phyloP scores from a whole-genome alignment of 2,888 invertebrate species.

The Rotaria macrura region DNA sequence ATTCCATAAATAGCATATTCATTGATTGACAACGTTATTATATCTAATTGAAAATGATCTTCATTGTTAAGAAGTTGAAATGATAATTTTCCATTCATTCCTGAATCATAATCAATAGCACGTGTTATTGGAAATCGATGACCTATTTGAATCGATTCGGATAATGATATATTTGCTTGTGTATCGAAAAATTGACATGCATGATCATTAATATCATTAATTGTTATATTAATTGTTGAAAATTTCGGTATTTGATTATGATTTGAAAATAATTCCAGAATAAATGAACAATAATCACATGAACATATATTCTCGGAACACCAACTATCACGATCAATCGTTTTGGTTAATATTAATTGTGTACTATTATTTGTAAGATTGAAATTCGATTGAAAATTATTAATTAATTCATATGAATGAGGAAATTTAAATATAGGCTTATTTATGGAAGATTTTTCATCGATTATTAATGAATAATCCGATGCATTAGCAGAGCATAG shows the following conservation, averaged over 20 bases:
- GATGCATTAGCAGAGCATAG: background rate
- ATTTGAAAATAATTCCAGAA: background rate
- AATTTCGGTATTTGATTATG: background rate
- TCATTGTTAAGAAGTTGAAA: background rate
- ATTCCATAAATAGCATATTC: background rate
- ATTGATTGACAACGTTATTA: background rate
- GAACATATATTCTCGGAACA: background rate
- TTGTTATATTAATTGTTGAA: background rate
- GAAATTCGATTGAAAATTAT: background rate
- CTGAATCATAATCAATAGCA: background rate
- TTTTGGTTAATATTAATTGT: background rate
- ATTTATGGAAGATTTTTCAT: background rate
- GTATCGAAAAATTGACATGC: background rate
- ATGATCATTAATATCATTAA: conserved; percentile 3
- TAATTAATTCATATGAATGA: background rate
- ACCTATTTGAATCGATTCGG: background rate
- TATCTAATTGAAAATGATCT: background rate
- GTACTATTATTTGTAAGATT: background rate
- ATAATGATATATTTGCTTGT: background rate
- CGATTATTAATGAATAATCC: background rate
- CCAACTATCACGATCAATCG: background rate
- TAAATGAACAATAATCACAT: background rate
- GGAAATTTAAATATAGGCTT: background rate
- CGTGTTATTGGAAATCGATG: background rate
- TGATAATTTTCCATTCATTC: background rate